Conservation (phyloP, 2,888 invertebrate genomes). For the Philonicus albiceps region DNA sequence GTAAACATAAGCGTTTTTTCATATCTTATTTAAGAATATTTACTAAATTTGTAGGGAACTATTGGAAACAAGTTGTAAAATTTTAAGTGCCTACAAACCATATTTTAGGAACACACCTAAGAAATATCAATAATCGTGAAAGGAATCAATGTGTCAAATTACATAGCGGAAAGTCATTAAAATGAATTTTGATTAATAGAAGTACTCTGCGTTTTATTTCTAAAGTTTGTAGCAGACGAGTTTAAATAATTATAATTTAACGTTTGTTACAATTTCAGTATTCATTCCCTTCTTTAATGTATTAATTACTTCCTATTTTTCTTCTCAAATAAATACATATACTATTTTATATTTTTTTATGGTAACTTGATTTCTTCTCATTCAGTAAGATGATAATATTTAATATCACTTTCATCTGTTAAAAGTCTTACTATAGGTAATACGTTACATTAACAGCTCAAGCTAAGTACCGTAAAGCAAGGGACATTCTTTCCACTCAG, state of each 20-base stretch:
- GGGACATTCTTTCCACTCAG: neutral
- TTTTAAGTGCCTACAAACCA: constrained; percentile 37
- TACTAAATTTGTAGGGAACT: neutral
- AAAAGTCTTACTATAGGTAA: neutral
- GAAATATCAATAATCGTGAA: constrained; percentile 10
- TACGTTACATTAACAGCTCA: neutral
- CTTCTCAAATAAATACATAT: too few species aligned
- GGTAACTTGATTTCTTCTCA: too few species aligned
- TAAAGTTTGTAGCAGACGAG: neutral
- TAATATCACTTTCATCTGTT: neutral
- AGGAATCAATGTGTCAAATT: constrained; percentile 41
- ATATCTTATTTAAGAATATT: neutral
- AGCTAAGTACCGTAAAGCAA: neutral
- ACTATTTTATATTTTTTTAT: too few species aligned
- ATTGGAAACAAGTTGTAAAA: constrained; percentile 24
- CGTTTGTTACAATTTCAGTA: too few species aligned
- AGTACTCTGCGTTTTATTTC: neutral
- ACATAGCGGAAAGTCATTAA: constrained; percentile 13
- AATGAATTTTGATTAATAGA: constrained; percentile 8
- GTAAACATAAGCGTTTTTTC: constrained; percentile 7
- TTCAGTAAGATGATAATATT: neutral
- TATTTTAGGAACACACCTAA: constrained; percentile 6
- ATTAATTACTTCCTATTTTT: too few species aligned
- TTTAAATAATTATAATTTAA: too few species aligned
- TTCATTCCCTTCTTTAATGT: too few species aligned